Conservation (phyloP, 2,113 vertebrate species). For the Myxocyprinus asiaticus region DNA sequence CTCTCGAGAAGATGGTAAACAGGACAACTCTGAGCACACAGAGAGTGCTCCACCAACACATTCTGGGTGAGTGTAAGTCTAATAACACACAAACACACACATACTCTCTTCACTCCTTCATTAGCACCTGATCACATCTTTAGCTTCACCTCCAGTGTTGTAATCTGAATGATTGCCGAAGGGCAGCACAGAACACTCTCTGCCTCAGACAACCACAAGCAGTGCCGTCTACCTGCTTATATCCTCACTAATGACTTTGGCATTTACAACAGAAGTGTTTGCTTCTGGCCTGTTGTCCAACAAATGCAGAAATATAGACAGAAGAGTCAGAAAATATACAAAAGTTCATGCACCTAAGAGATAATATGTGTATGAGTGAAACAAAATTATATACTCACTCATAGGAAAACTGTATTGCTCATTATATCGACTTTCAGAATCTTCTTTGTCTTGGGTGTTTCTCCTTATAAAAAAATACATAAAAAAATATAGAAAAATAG, state of each 20-base stretch:
- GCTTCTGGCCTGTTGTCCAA: not conserved
- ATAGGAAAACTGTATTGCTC: too few species aligned
- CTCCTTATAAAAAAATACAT: too few species aligned
- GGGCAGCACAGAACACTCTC: constrained; percentile 41
- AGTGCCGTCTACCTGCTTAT: constrained; percentile 42
- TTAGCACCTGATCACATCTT: constrained; percentile 4
- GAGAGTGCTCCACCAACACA: constrained; percentile 53
- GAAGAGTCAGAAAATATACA: not conserved
- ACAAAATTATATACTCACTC: not conserved
- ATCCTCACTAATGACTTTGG: constrained; percentile 51
- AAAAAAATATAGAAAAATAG: too few species aligned
- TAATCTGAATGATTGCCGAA: not conserved
- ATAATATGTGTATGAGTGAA: not conserved
- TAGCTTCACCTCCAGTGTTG: not conserved
- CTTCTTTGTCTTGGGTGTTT: too few species aligned
- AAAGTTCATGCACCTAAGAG: not conserved
- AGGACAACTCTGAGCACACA: constrained; percentile 29
- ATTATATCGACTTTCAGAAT: too few species aligned
- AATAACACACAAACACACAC: constrained; percentile 28
- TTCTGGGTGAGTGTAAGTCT: constrained; percentile 58
- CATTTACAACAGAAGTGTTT: constrained; percentile 43
- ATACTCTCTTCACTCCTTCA: not conserved
- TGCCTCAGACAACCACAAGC: constrained; percentile 24
- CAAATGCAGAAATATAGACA: not conserved
- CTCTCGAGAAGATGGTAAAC: constrained; percentile 38